Conservation (phyloP, 2,888 invertebrate genomes). For the Cancer borealis region DNA sequence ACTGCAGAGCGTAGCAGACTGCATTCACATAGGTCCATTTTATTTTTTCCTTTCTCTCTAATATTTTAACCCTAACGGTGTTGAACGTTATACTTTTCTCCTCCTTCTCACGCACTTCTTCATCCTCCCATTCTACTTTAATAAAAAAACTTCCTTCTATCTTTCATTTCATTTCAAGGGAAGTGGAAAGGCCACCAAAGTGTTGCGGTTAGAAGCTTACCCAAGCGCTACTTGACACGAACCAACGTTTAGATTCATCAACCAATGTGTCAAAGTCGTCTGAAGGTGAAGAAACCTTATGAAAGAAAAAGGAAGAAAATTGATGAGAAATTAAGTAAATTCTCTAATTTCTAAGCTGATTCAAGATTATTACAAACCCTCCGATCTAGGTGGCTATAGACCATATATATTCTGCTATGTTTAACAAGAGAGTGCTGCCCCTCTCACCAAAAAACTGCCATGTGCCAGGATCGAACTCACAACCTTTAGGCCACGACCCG, state of each 20-base stretch:
- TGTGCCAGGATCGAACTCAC: too few species aligned
- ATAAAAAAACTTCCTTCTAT: not conserved
- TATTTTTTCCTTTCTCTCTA: too few species aligned
- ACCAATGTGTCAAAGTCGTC: not conserved
- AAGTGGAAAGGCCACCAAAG: not conserved
- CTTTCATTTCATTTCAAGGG: not conserved
- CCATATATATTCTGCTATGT: too few species aligned
- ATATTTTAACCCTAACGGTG: not conserved
- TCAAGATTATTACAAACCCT: too few species aligned
- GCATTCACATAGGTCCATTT: too few species aligned
- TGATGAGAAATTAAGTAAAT: not conserved
- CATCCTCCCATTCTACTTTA: not conserved
- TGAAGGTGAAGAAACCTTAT: not conserved
- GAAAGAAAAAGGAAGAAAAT: not conserved
- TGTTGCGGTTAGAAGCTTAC: not conserved
- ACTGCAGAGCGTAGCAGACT: too few species aligned
- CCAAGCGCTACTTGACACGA: not conserved
- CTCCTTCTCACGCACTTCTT: not conserved
- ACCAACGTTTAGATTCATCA: not conserved
- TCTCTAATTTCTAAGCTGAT: too few species aligned
- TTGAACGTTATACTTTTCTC: not conserved
- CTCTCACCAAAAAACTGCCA: too few species aligned
- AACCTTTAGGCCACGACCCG: too few species aligned
- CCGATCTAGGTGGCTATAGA: too few species aligned
- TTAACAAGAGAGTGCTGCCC: too few species aligned